Evolutionary conservation across 2,888 invertebrate species (phyloP), one percentile per base, ranked within the genome.

Genomic region (Stenurella melanura): DNA sequence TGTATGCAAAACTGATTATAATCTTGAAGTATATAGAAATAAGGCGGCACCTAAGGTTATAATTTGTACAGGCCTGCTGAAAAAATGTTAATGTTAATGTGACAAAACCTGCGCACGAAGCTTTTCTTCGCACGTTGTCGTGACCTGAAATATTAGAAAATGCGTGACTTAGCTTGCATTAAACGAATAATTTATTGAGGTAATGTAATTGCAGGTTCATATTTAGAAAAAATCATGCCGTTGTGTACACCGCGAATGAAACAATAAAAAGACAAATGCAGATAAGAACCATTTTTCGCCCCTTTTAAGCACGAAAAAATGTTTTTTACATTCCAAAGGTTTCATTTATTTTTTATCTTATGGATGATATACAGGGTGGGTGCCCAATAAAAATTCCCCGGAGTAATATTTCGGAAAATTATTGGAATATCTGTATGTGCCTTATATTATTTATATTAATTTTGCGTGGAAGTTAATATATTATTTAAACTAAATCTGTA

Each of bases 131-230:
- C 15, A 3, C 34, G 12, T 21, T 58, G 19, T 70, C 70, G 60
- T 58, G 70, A 58, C 60, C 42, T 69, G 19, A 42, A 42, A 57
- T 26, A 38, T 60, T 34, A 54, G 5, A 38, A 71, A 71, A 71
- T 63, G 72, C 72, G 61, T 72, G 61, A 63, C 64, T 42, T 34
- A n/a, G 7, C 72, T 30, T 63, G n/a, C 72, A 63, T 60, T 61
- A 21, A 70, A 58, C 15, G 34, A 38, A 30, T 70, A 38, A 60
- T 60, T 60, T 70, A 70, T 26, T 42, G 10, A 64, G 15, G 38
- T 42, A 38, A 42, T 19, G 4, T 34, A 17, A 50, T 50, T 50
- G 50, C 38, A 34, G 19, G 12, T 18, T 38, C 17, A 38, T 64
- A 17, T 38, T 50, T 66, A 18, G 4, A 19, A 12, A 15, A 58